These are phyloP conservation scores for Scolopax bukidnonensis DNA, from an alignment of 2,797 vertebrate genomes.

Conservation along the genomic window DNA sequence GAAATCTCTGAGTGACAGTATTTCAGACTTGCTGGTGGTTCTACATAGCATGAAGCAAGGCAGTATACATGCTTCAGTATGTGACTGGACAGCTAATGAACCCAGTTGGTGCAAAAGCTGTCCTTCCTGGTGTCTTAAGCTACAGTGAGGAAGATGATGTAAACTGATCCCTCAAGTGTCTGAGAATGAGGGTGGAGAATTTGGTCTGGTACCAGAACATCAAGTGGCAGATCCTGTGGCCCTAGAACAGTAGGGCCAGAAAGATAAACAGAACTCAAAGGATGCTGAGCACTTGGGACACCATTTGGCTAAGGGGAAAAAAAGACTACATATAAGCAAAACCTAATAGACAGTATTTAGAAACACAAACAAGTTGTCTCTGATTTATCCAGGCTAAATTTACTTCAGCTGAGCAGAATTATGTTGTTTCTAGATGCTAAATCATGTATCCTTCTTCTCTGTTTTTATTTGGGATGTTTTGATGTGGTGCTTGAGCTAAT, in stretches of 20 bases:
- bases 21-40: neutral
- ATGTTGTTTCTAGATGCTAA: neutral
- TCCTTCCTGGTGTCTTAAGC: neutral
- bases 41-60: neutral
- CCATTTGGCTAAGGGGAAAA: neutral
- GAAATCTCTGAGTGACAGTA: neutral
- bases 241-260: neutral
- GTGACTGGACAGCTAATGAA: neutral
- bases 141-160: neutral
- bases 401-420: neutral
- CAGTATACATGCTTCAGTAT: neutral
- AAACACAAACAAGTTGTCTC: neutral
- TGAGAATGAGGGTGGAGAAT: neutral
- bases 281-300: neutral
- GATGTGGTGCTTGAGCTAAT: neutral
- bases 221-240: neutral
- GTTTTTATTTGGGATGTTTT: neutral
- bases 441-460: neutral
- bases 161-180: neutral
- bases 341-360: neutral
- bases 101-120: neutral
- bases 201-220: neutral
- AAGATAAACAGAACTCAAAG: constrained; percentile 25
- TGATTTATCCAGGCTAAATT: neutral
- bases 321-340: neutral